Evolutionary conservation across 2,797 vertebrate genomes (phyloP), one percentile per base, ranked within the genome.

Genomic region (Rhinoraja longicauda): DNA sequence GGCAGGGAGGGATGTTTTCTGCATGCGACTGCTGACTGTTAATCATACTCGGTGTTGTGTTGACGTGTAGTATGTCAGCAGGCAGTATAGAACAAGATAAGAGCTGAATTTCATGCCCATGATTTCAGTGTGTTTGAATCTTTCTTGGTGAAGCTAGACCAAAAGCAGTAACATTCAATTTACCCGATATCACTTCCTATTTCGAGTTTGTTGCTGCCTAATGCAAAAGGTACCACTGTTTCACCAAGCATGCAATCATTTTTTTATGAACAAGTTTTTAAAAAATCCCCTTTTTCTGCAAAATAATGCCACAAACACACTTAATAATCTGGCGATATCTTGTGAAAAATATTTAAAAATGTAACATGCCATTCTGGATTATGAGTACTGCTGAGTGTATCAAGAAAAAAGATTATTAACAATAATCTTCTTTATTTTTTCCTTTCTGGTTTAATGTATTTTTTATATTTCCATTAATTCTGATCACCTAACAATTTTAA

Each of bases 1-100:
- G 90, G 90, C 90, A 92, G 90, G 72, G 90, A 92, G 90, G 90
- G 70, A 75, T 92, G 70, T 92, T 92, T 92, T 92, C 90, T 92
- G 67, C 90, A 73, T 73, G 90, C 72, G 72, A 92, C 90, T 92
- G 45, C 90, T 75, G 90, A 92, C 90, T 75, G 90, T 92, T 92
- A 92, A 92, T 92, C 90, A 92, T 92, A 73, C 67, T 75, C 70
- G 67, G 67, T 75, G 90, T 73, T 92, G 75, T 75, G 70, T 92
- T 73, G 90, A 75, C 90, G 92, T 92, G 90, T 92, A 92, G 90
- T 73, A 57, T 92, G 90, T 92, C 90, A 92, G 90, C 90, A 92
- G 72, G 90, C 90, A 92, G 90, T 92, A 92, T n/a, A 70, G 72
- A 92, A 92, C 90, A 92, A 72, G 64, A 92, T 92, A 92, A 88